A percentile compares a stretch with the other conserved stretches of the same genome.
These are phyloP conservation scores for Drosophila nigromelanica DNA, from an alignment of 1,140 invertebrate genomes.

Conservation along the genomic window DNA sequence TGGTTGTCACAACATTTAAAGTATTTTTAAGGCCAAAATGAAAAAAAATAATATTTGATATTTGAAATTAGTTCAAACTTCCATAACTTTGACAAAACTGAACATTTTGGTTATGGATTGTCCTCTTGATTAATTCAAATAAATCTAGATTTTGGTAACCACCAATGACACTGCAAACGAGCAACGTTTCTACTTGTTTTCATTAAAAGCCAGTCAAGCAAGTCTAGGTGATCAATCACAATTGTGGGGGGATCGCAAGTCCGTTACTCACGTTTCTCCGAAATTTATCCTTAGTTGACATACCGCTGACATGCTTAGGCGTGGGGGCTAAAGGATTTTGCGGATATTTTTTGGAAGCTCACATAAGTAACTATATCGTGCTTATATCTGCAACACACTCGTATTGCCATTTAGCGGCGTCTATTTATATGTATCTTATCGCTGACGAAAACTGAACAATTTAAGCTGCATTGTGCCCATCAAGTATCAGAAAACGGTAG, in stretches of 20 bases:
- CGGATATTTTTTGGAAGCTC: conserved; percentile 10
- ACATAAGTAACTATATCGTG: conserved; percentile 18
- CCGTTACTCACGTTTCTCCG: conserved; percentile 38
- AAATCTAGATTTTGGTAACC: no score
- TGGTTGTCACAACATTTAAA: no score
- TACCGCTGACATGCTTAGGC: conserved; percentile 3
- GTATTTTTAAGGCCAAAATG: no score
- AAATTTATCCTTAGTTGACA: conserved; percentile 40
- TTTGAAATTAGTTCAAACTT: no score
- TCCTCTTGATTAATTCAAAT: no score
- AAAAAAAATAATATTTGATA: no score
- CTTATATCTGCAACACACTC: conserved; percentile 26
- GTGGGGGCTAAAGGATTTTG: conserved; percentile 1
- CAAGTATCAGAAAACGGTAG: conserved; percentile 47
- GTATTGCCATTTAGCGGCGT: conserved; percentile 51
- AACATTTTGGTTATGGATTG: no score
- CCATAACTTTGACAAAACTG: no score
- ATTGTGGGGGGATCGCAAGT: conserved; percentile 5
- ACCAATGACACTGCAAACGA: no score
- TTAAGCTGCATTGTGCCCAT: conserved; percentile 76
- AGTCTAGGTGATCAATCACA: conserved; percentile 34
- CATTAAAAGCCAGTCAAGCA: no score
- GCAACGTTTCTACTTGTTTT: no score
- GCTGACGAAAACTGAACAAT: conserved; percentile 60
- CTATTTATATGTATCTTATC: conserved; percentile 67